Conservation (phyloP, 1,140 invertebrate species). For the Hormaphis cornu region DNA sequence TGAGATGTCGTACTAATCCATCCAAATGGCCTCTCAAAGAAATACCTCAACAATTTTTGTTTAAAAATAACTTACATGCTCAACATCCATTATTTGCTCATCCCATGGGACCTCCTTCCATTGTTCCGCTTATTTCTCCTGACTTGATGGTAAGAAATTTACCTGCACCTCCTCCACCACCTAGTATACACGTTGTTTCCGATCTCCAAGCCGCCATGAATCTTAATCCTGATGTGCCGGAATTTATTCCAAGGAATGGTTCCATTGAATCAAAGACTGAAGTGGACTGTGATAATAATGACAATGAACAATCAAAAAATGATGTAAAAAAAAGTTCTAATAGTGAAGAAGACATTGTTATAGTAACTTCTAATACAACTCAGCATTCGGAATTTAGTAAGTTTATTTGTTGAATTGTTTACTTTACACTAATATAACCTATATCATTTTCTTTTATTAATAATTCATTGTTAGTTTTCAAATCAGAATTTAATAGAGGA, state of each 20-base stretch:
- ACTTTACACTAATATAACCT: no score
- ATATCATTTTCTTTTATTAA: no score
- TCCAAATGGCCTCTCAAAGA: constrained; percentile 55
- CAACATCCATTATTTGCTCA: constrained; percentile 37
- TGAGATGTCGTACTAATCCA: constrained; percentile 70
- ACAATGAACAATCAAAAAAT: constrained; percentile 32
- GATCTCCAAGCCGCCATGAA: constrained; percentile 43
- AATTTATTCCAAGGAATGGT: constrained; percentile 57
- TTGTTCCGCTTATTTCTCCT: constrained; percentile 25
- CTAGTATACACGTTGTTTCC: constrained; percentile 41
- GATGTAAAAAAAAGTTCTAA: not conserved
- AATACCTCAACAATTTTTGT: constrained; percentile 28
- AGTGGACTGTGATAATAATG: constrained; percentile 32
- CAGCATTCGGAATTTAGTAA: not conserved
- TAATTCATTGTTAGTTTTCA: no score
- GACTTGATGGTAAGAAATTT: constrained; percentile 31
- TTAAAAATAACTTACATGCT: constrained; percentile 26
- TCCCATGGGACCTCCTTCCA: constrained; percentile 35
- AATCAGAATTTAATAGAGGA: no score
- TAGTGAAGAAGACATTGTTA: not conserved
- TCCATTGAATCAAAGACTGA: constrained; percentile 5
- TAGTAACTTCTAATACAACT: not conserved
- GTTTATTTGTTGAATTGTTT: not conserved
- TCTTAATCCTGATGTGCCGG: constrained; percentile 75
- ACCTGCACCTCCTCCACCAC: constrained; percentile 52